Evolutionary conservation across 2,113 vertebrate genomes (phyloP).

Genomic region (Aramus guarauna): DNA sequence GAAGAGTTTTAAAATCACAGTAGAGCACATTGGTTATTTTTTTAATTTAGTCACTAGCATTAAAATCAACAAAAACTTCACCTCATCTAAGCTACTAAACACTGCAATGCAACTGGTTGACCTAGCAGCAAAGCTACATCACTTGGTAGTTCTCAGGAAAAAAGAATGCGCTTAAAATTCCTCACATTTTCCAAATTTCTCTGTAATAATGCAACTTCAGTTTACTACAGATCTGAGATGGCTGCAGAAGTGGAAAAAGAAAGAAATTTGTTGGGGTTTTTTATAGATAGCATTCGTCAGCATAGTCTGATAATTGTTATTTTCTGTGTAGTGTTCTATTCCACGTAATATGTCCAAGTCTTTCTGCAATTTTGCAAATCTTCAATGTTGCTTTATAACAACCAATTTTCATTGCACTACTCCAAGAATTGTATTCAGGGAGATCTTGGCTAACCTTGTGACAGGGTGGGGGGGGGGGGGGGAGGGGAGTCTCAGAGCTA

Average conservation of each 20-base stretch:
- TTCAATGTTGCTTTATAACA: not conserved
- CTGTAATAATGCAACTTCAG: not conserved
- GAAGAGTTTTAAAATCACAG: not conserved
- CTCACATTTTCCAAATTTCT: not conserved
- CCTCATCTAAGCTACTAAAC: not conserved
- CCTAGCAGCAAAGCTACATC: not conserved
- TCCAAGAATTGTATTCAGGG: fast-evolving
- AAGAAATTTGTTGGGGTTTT: fast-evolving
- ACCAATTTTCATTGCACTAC: not conserved
- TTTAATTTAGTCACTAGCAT: not conserved
- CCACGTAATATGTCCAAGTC: not conserved
- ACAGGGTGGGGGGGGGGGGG: fast-evolving
- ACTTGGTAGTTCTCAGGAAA: not conserved
- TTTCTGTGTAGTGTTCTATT: not conserved
- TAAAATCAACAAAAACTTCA: not conserved
- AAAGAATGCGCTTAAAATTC: not conserved
- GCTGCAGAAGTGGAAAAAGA: not conserved
- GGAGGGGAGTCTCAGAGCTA: not conserved
- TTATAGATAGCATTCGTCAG: not conserved
- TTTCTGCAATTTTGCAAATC: not conserved
- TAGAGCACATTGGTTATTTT: not conserved
- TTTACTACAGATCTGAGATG: not conserved
- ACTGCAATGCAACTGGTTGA: not conserved
- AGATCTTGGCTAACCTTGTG: not conserved
- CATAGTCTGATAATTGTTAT: not conserved